Evolutionary conservation across 1,140 invertebrate species (phyloP), one percentile per base, ranked within the genome.

Genomic region (Temnothorax curvispinosus): DNA sequence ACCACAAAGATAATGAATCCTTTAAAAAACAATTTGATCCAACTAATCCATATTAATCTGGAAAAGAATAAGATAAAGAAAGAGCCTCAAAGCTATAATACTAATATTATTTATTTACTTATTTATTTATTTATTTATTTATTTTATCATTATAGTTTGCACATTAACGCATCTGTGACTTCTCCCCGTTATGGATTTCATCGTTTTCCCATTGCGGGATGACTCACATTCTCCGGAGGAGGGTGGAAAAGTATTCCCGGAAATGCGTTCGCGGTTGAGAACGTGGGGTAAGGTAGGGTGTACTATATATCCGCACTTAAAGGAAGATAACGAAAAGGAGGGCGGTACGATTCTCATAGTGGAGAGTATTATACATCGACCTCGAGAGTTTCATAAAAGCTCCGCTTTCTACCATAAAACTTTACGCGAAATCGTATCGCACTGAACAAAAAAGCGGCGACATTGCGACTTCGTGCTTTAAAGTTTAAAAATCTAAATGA

Each of bases 361-460:
- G 21, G 7, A 77, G 15, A 77, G 27, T 50, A 89, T 85, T 88
- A 89, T 88, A 74, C 64, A 64, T 85, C 74, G 67, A 35, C 18
- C 81, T 88, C 75, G 56, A 75, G 81, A 64, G 88, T 62, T 74
- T 80, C 75, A 56, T 88, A 81, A 86, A 89, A 81, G 87, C 87
- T 80, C 35, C n/a, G 35, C 52, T 75, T 69, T 86, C 60, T 89
- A 56, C 69, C 82, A 88, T 86, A 54, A 89, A 88, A 89, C 69
- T 88, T 88, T 74, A 75, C 75, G 65, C 60, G 41, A 78, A 65
- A 87, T 85, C 80, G 60, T 58, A 38, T 65, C 64, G 47, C 6
- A 15, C 50, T 1, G 65, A 38, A 64, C 47, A 56, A 69, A 58
- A 75, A 35, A 71, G 21, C 71, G 6, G n/a, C 54, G 35, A 80